Evolutionary conservation across 2,888 invertebrate species (phyloP).

Genomic region (Aphodius granarius): DNA sequence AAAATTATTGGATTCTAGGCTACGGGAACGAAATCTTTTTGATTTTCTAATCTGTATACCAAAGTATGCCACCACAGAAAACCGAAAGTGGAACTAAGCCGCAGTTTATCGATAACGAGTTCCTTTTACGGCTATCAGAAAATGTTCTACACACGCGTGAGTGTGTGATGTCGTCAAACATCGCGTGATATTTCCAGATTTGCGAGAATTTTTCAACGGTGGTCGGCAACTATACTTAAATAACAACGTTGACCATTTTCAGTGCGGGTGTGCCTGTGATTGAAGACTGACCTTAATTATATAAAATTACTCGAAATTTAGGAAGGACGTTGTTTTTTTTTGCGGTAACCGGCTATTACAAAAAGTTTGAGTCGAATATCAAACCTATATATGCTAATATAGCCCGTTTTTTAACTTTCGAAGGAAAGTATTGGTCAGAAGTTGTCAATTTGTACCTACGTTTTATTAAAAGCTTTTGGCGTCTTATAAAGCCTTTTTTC

Average conservation of each 20-base stretch:
- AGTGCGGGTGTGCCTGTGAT: background rate
- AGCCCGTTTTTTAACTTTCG: background rate
- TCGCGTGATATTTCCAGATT: background rate
- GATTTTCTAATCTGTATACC: too few species aligned
- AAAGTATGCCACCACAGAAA: background rate
- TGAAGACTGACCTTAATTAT: constrained; percentile 7
- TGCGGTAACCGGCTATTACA: background rate
- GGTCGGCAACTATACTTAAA: background rate
- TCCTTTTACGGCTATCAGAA: background rate
- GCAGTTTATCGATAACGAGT: background rate
- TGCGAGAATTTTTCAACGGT: background rate
- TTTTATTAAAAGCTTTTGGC: too few species aligned
- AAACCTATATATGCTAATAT: background rate
- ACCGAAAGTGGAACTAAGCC: background rate
- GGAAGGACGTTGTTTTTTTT: background rate
- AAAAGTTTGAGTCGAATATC: background rate
- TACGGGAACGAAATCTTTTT: too few species aligned
- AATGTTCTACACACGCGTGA: background rate
- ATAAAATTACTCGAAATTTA: background rate
- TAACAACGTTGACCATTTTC: background rate
- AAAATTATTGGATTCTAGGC: too few species aligned
- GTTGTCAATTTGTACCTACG: too few species aligned
- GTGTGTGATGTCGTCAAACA: background rate
- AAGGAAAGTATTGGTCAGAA: background rate
- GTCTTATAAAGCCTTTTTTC: too few species aligned